Percentiles rank a stretch among this genome's conserved stretches.
Evolutionary conservation across 2,888 invertebrate genomes (phyloP).

Genomic region (Trissonchulus sp.): DNA sequence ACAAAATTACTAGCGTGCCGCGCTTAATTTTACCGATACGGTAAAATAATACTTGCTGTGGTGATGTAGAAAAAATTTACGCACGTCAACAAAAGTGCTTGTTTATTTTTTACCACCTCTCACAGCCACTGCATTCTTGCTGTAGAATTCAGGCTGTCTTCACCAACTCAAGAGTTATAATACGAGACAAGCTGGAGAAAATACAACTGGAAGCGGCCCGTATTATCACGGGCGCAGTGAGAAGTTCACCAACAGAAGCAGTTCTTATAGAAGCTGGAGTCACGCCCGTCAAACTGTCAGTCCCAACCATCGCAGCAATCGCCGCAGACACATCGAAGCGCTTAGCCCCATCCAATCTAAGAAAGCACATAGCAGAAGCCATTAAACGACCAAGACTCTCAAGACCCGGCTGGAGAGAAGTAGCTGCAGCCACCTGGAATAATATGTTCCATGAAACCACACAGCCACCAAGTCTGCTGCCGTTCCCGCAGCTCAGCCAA

Average conservation of each 20-base stretch:
- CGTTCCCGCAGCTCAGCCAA: neutral
- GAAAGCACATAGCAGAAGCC: neutral
- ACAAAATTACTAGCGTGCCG: too few species aligned
- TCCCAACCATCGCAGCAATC: neutral
- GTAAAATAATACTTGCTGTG: too few species aligned
- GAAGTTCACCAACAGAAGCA: constrained; percentile 1
- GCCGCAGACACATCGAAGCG: neutral
- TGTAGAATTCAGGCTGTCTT: too few species aligned
- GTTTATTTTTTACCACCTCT: too few species aligned
- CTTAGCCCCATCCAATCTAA: neutral
- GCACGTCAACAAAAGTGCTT: too few species aligned
- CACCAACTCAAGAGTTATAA: too few species aligned
- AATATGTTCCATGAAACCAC: too few species aligned
- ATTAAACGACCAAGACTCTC: neutral
- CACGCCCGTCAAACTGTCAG: neutral
- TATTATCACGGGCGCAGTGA: neutral
- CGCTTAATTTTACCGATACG: too few species aligned
- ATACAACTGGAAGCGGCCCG: neutral
- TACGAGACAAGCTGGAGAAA: constrained; percentile 1
- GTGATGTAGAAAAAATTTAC: too few species aligned
- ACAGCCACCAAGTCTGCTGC: neutral
- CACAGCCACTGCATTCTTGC: too few species aligned
- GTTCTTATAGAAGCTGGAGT: neutral
- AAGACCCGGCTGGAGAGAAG: neutral
- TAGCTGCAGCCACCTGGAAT: too few species aligned